Evolutionary conservation across 1,140 invertebrate species (phyloP).

Genomic region (Diachasmimorpha longicaudata): DNA sequence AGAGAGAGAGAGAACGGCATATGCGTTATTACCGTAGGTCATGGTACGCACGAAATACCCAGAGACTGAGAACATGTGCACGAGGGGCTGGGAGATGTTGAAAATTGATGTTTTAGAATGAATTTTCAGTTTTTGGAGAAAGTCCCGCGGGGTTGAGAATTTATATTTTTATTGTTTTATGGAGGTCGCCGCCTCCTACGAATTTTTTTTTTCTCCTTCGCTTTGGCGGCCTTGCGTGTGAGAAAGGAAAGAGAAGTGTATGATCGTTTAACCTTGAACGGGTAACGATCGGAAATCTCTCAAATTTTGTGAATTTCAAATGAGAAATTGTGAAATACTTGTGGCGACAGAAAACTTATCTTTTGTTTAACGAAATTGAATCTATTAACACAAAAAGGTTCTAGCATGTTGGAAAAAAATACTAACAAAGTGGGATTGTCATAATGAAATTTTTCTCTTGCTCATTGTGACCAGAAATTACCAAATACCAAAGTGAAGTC

Average conservation of each 20-base stretch:
- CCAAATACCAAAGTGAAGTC: not conserved
- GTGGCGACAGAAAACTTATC: not conserved
- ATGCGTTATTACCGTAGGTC: not conserved
- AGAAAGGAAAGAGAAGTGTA: not conserved
- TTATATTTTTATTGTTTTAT: not conserved
- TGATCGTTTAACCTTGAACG: not conserved
- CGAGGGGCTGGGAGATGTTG: not conserved
- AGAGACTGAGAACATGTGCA: not conserved
- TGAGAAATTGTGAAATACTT: not conserved
- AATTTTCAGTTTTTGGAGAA: not conserved
- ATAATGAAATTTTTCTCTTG: conserved; percentile 4
- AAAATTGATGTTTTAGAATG: not conserved
- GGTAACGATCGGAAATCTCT: not conserved
- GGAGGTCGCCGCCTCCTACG: not conserved
- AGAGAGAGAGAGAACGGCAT: not conserved
- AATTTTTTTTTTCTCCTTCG: not conserved
- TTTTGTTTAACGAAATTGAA: not conserved
- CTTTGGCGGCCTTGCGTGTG: not conserved
- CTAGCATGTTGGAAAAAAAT: not conserved
- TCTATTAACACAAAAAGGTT: too few species aligned
- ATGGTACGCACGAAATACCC: not conserved
- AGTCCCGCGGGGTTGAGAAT: not conserved
- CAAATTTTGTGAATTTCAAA: not conserved
- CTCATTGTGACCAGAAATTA: not conserved
- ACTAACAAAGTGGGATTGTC: not conserved